Base-by-base conservation (phyloP, 2,113 vertebrate genomes). In the Colinus virginianus region DNA sequence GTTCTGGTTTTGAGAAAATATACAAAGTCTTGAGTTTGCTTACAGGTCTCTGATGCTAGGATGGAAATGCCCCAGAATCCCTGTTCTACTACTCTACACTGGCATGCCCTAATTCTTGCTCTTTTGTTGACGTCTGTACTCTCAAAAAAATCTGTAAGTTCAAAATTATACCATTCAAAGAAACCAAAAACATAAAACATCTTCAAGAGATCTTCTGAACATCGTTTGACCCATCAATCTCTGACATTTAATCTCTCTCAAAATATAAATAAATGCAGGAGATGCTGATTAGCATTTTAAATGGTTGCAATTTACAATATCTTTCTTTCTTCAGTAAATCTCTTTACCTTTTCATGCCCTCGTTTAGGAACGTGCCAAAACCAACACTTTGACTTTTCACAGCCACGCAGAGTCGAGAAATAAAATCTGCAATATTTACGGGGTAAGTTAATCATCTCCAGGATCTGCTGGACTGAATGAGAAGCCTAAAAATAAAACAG, bases 311-410 rank as follows among this genome's bases (percentile, higher is more conserved):
- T 16, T 78, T 68, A 77, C 1, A 42, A 4, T 78, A 12, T 28
- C 18, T 71, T 77, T 28, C 46, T 77, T 78, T 80, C 34, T 77
- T 81, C 40, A 93, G 36, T 23, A 71, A 42, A 28, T 42, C 8
- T 64, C 61, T 69, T 91, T 98, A 99, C 99, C 98, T 98, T 99
- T 96, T 99, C 99, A 93, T 99, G 98, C 2, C 97, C 97, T 70
- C 98, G 92, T 69, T 94, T 68, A 66, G 98, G 98, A 43, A 98
- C 94, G 56, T 99, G 99, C 36, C 78, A 88, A 96, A 97, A 99
- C 87, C 98, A 95, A 90, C 99, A 99, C 8, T 84, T 81, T 78
- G 91, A 76, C 96, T 97, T 97, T 18, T 88, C 70, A 94, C 99
- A 99, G 42, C 97, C 97, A 90, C 96, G 92, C 28, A 97, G 94